Base-by-base conservation (phyloP, 2,113 vertebrate genomes). In the Uria lomvia region DNA sequence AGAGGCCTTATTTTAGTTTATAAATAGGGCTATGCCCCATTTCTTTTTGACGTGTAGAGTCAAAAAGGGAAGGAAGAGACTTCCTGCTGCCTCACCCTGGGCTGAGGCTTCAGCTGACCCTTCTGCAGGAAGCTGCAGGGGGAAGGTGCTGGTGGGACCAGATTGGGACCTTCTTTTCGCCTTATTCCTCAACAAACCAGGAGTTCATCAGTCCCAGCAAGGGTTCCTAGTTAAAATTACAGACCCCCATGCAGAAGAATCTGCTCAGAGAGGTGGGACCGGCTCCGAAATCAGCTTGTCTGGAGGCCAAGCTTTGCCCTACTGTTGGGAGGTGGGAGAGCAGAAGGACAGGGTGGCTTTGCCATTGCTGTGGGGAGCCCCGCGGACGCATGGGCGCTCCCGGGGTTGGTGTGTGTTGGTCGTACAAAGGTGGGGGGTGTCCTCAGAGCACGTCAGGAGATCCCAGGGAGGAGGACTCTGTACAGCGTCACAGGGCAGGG, bases 321-420 rank as follows among this genome's bases (percentile, higher is more conserved):
- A 11, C 82, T 86, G 19, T 52, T 36, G 9, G 55, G 34, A 70
- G 21, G 65, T 34, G 47, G 47, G 42, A 38, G 85, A 47, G 55
- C 60, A 75, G 60, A 43, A 32, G 34, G 49, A 27, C 0, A 4
- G 17, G 26, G 38, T 5, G 1, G 38, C 26, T 52, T 50, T 47
- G 56, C 36, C 36, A n/a, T 26, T 38, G 40, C 58, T 4, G 4
- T 55, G 40, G 34, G n/a, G 42, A 56, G 23, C n/a, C n/a, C 59
- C 59, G 13, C 4, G 3, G 40, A 8, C 6, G 5, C 0, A 4
- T 49, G 59, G 71, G 14, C 27, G 3, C 1, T 3, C 34, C 32
- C 3, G 0, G 59, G 16, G 27, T 20, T 8, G 40, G 70, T 13
- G 40, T 34, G 59, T 26, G 50, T 17, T 27, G 59, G 42, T 68